Conservation (phyloP, 2,888 invertebrate genomes). For the Meghimatium bilineatum region DNA sequence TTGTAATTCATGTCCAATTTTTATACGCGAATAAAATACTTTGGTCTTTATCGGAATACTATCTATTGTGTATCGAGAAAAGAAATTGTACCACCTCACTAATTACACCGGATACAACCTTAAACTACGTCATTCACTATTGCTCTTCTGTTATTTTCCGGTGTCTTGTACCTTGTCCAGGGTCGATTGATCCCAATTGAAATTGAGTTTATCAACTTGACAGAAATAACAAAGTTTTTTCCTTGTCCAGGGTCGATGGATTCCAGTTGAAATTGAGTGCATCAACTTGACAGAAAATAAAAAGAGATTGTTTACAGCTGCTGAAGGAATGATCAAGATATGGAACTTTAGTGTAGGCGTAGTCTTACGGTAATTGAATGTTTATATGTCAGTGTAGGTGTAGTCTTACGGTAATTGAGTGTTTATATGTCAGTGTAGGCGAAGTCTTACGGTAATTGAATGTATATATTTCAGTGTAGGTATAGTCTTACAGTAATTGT, state of each 20-base stretch:
- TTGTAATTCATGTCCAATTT: no score
- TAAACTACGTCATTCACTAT: no score
- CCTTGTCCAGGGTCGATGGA: constrained; percentile 25
- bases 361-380: constrained; percentile 8
- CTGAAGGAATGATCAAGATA: constrained; percentile 85
- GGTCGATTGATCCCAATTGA: constrained; percentile 80
- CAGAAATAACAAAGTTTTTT: constrained; percentile 84
- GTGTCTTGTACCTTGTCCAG: constrained; percentile 4
- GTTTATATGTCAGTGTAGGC: neutral
- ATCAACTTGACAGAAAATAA: constrained; percentile 86
- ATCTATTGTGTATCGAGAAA: no score
- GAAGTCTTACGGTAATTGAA: neutral
- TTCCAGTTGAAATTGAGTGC: constrained; percentile 85
- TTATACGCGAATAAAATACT: no score
- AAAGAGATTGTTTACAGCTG: constrained; percentile 87
- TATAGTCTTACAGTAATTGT: neutral
- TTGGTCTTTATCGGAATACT: no score
- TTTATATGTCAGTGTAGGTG: neutral
- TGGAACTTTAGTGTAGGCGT: constrained; percentile 51
- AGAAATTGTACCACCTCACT: no score
- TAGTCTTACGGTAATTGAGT: neutral
- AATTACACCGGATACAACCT: no score
- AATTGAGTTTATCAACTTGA: constrained; percentile 87
- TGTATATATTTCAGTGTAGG: neutral
- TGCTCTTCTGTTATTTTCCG: no score